A percentile compares a stretch with the other conserved stretches of the same genome.
Evolutionary conservation across 2,113 vertebrate species (phyloP).

Genomic region (Aldabrachelys gigantea): DNA sequence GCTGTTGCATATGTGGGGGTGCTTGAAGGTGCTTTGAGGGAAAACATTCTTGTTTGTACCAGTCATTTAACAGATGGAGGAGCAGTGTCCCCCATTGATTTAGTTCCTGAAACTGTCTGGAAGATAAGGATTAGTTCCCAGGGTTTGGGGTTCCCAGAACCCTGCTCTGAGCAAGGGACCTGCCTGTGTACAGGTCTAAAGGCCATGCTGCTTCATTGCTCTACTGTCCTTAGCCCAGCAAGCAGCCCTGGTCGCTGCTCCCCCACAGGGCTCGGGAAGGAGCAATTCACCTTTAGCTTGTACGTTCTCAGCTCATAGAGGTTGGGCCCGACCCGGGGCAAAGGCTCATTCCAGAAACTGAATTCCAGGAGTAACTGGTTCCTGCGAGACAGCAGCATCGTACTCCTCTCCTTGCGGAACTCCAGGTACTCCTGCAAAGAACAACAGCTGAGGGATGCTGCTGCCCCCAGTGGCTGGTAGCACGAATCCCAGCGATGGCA

Average conservation of each 20-base stretch:
- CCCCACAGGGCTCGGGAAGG: not conserved
- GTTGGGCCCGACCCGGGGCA: conserved; percentile 88
- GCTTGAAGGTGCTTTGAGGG: too few relatives aligned
- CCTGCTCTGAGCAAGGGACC: not conserved
- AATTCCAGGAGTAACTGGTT: conserved; percentile 97
- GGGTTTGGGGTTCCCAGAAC: not conserved
- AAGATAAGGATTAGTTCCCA: too few relatives aligned
- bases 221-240: not conserved
- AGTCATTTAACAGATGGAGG: too few relatives aligned
- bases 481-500: not conserved
- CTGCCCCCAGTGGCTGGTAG: too few relatives aligned
- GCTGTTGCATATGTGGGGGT: too few relatives aligned
- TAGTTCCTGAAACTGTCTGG: too few relatives aligned
- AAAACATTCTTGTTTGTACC: too few relatives aligned
- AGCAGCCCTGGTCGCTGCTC: accelerated
- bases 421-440: conserved; percentile 86
- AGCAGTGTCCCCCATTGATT: too few relatives aligned
- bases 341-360: conserved; percentile 97
- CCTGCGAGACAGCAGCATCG: conserved; percentile 90
- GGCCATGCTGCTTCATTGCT: not conserved
- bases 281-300: conserved; percentile 85
- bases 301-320: conserved; percentile 95
- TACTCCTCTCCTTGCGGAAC: conserved; percentile 90
- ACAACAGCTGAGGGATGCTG: not conserved
- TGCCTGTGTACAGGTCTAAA: not conserved